Percentiles rank a stretch among this genome's conserved stretches.
phyloP scores from a whole-genome alignment of 2,888 invertebrate species.

The Coelogynopora nodosa region DNA sequence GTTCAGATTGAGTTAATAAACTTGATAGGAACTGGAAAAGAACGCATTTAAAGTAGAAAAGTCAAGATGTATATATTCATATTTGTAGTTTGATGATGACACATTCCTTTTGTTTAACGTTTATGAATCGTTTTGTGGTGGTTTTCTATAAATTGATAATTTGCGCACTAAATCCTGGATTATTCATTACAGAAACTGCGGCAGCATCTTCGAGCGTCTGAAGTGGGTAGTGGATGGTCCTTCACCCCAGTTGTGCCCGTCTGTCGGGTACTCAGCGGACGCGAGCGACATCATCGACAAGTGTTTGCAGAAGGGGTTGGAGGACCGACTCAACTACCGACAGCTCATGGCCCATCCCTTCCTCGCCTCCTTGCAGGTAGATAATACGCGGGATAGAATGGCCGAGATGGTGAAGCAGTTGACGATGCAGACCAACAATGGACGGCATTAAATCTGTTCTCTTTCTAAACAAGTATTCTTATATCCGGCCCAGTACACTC shows the following conservation, averaged over 20 bases:
- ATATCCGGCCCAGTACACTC: no score
- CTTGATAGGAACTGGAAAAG: no score
- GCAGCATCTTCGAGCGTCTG: background rate
- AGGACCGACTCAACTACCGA: background rate
- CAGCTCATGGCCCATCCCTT: background rate
- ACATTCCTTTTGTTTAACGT: no score
- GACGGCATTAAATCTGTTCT: background rate
- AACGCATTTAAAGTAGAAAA: no score
- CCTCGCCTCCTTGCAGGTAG: background rate
- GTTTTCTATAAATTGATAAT: no score
- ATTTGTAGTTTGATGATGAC: no score
- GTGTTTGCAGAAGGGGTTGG: background rate
- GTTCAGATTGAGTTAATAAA: no score
- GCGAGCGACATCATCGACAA: background rate
- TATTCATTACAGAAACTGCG: background rate
- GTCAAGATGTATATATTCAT: no score
- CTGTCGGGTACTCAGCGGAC: background rate
- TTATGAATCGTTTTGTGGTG: no score
- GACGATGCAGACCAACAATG: background rate
- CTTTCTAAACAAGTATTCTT: no score
- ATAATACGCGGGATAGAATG: background rate
- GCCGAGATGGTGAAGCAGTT: background rate
- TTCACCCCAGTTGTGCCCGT: background rate
- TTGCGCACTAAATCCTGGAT: no score
- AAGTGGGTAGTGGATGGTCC: background rate